A percentile compares a stretch with the other conserved stretches of the same genome.
phyloP scores from a whole-genome alignment of 2,113 vertebrate genomes.

The Gobius niger region DNA sequence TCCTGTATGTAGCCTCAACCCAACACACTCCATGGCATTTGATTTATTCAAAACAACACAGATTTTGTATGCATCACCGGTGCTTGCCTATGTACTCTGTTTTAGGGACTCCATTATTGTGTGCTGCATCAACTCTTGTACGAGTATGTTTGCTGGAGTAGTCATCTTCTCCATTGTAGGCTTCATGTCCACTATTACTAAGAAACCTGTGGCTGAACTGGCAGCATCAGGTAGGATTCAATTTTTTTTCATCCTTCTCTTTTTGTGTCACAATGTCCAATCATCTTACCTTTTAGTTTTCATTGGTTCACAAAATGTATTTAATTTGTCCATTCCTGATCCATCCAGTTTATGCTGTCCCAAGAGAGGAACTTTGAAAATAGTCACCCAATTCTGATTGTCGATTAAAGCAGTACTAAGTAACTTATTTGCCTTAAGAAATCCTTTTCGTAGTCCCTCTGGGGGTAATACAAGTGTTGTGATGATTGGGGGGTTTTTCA shows the following conservation, averaged over 20 bases:
- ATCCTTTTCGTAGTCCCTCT: too few species aligned
- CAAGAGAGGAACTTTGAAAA: too few species aligned
- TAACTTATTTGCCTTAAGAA: too few species aligned
- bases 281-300: too few species aligned
- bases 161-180: slow-evolving; percentile 94
- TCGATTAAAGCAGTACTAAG: too few species aligned
- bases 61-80: neutral
- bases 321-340: neutral
- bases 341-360: neutral
- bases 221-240: slow-evolving; percentile 84
- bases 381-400: too few species aligned
- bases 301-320: neutral
- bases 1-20: neutral
- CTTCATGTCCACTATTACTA: slow-evolving; percentile 89
- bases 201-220: slow-evolving; percentile 85
- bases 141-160: slow-evolving; percentile 88
- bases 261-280: neutral
- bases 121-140: slow-evolving; percentile 88
- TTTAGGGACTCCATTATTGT: slow-evolving; percentile 88
- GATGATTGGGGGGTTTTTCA: too few species aligned
- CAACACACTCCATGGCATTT: too few species aligned
- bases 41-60: too few species aligned
- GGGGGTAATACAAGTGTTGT: too few species aligned
- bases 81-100: neutral
- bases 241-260: neutral